A percentile compares a stretch with the other conserved stretches of the same genome.
These are phyloP conservation scores for Charanyca ferruginea DNA, from an alignment of 2,888 invertebrate species.

Conservation along the genomic window DNA sequence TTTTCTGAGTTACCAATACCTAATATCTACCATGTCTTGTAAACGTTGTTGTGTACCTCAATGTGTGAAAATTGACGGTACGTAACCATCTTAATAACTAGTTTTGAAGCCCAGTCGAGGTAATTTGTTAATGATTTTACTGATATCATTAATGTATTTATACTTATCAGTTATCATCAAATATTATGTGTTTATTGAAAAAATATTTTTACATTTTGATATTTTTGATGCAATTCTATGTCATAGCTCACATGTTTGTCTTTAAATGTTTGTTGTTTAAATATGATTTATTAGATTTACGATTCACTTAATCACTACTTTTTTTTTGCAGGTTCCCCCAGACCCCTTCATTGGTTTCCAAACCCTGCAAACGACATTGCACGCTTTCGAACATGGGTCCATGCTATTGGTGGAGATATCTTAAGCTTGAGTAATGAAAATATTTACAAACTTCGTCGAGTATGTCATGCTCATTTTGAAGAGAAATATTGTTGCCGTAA, in stretches of 20 bases:
- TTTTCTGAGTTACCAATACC: not conserved
- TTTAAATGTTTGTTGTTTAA: too few species aligned
- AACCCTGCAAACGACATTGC: not conserved
- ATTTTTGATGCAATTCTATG: too few species aligned
- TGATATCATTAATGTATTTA: not conserved
- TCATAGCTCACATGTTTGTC: too few species aligned
- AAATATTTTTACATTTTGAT: too few species aligned
- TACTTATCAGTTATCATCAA: too few species aligned
- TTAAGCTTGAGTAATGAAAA: constrained; percentile 1
- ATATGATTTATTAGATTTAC: too few species aligned
- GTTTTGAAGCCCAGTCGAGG: too few species aligned
- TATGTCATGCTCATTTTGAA: too few species aligned
- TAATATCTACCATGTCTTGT: too few species aligned
- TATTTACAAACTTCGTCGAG: constrained; percentile 9
- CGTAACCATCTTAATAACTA: not conserved
- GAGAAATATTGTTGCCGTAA: constrained; percentile 6
- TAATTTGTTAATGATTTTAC: too few species aligned
- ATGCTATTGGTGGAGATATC: constrained; percentile 1
- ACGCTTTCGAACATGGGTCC: constrained; percentile 5
- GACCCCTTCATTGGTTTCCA: constrained; percentile 1
- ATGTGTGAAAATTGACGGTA: constrained; percentile 1
- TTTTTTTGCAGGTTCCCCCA: not conserved
- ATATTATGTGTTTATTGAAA: too few species aligned
- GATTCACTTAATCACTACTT: too few species aligned
- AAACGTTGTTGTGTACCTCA: constrained; percentile 18